Evolutionary conservation across 2,113 vertebrate species (phyloP).

Genomic region (Ia io): DNA sequence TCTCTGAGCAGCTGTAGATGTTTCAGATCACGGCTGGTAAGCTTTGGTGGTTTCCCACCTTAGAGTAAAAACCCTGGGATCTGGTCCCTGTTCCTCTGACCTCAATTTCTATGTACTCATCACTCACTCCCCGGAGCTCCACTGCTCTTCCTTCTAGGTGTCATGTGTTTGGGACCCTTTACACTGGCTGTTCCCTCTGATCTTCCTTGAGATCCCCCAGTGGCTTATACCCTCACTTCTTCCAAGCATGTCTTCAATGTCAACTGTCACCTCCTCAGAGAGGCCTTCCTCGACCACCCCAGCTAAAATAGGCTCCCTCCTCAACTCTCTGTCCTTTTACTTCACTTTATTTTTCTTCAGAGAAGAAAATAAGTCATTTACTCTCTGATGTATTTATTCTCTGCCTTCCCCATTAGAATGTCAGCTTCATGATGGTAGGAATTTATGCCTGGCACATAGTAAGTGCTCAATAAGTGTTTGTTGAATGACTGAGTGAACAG

Average conservation of each 20-base stretch:
- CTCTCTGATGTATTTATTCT: neutral
- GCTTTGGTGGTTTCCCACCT: neutral
- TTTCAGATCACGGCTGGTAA: neutral
- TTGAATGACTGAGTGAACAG: neutral
- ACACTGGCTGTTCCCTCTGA: neutral
- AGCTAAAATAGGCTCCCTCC: neutral
- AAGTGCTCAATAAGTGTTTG: neutral
- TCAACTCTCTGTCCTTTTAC: neutral
- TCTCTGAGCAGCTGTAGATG: neutral
- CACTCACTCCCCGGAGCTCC: neutral
- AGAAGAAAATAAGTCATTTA: neutral
- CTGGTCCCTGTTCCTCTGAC: neutral
- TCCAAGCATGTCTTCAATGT: neutral
- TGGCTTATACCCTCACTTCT: neutral
- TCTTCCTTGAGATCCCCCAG: neutral
- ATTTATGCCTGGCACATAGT: neutral
- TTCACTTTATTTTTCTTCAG: conserved; percentile 23
- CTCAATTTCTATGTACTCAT: neutral
- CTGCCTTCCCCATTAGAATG: neutral
- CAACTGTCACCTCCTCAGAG: neutral
- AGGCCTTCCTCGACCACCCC: neutral
- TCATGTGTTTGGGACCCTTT: neutral
- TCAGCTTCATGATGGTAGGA: neutral
- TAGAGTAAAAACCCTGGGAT: neutral
- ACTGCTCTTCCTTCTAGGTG: neutral